A percentile compares a stretch with the other conserved stretches of the same genome.
These are phyloP conservation scores for Notodonta ziczac DNA, from an alignment of 2,888 invertebrate species.

Conservation along the genomic window DNA sequence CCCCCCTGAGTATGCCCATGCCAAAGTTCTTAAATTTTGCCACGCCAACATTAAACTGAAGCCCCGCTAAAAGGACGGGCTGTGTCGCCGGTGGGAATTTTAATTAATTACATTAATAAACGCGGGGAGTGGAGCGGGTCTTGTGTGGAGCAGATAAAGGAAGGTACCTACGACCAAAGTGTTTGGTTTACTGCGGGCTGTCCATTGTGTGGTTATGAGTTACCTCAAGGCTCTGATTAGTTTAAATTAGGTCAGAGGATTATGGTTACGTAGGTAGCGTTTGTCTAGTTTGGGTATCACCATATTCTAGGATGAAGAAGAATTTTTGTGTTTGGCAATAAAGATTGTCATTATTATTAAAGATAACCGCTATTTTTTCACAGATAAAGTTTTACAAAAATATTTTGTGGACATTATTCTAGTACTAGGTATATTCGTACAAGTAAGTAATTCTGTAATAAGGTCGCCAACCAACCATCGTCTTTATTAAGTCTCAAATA, in stretches of 20 bases:
- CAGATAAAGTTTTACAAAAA: too few relatives aligned
- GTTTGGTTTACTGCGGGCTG: neutral
- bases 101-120: slow-evolving; percentile 46
- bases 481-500: neutral
- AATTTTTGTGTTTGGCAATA: too few relatives aligned
- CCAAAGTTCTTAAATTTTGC: slow-evolving; percentile 24
- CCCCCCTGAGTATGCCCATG: slow-evolving; percentile 3
- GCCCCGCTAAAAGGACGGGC: slow-evolving; percentile 22
- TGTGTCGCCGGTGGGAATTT: slow-evolving; percentile 36
- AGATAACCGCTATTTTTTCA: too few relatives aligned
- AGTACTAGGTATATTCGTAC: too few relatives aligned
- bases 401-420: too few relatives aligned
- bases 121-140: slow-evolving; percentile 11
- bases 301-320: too few relatives aligned
- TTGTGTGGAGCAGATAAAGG: slow-evolving; percentile 25
- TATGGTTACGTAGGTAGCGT: too few relatives aligned
- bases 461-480: too few relatives aligned
- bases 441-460: too few relatives aligned
- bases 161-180: neutral
- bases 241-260: neutral
- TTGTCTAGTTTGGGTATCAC: too few relatives aligned
- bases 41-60: slow-evolving; percentile 22
- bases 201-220: neutral
- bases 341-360: too few relatives aligned
- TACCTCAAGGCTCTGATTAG: too few relatives aligned